Evolutionary conservation across 2,888 invertebrate species (phyloP).

Genomic region (Standfussiana lucernea): DNA sequence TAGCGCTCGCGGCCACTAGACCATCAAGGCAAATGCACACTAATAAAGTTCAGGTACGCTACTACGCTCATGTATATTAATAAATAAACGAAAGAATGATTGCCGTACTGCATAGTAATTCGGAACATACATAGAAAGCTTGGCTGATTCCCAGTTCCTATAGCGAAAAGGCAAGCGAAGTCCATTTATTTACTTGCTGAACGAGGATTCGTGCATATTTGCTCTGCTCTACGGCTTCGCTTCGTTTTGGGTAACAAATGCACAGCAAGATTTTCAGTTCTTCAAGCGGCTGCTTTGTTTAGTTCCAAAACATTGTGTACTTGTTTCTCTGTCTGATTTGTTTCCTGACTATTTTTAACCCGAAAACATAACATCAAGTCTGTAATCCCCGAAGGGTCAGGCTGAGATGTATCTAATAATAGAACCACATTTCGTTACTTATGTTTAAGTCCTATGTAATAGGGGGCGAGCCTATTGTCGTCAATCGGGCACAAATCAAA

Average conservation of each 20-base stretch:
- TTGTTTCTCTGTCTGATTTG: slow-evolving; percentile 38
- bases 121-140: slow-evolving; percentile 10
- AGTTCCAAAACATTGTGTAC: slow-evolving; percentile 35
- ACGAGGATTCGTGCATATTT: slow-evolving; percentile 52
- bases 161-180: slow-evolving; percentile 33
- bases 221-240: slow-evolving; percentile 21
- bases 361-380: neutral
- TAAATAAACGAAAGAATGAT: slow-evolving; percentile 8
- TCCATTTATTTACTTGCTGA: slow-evolving; percentile 43
- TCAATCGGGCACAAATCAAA: neutral
- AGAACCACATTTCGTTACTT: neutral
- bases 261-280: slow-evolving; percentile 49
- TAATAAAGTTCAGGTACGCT: slow-evolving; percentile 11
- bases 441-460: neutral
- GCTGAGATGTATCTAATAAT: neutral
- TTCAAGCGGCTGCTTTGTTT: slow-evolving; percentile 45
- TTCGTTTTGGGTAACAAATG: slow-evolving; percentile 28
- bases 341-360: slow-evolving; percentile 35
- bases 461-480: neutral
- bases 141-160: slow-evolving; percentile 17
- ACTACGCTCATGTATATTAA: slow-evolving; percentile 29
- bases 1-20: neutral
- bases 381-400: neutral
- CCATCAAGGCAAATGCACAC: neutral
- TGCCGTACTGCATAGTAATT: slow-evolving; percentile 19